phyloP scores from a whole-genome alignment of 2,113 vertebrate species.

The Etheostoma cragini region DNA sequence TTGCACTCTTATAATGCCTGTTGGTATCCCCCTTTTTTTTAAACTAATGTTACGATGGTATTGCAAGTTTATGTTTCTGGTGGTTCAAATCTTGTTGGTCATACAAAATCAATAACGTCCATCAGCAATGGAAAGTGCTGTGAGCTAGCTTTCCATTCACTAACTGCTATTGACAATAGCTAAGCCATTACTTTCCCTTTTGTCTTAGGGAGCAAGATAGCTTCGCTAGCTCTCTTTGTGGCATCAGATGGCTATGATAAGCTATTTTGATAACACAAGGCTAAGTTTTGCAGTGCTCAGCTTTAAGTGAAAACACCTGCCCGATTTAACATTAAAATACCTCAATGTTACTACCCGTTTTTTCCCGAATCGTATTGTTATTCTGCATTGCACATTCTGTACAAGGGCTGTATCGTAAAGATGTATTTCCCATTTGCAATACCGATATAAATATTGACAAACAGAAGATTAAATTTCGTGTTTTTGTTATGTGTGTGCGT shows the following conservation, averaged over 20 bases:
- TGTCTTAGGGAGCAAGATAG: constrained; percentile 77
- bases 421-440: not conserved
- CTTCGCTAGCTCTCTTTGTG: constrained; percentile 77
- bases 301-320: not conserved
- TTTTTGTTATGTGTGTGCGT: not conserved
- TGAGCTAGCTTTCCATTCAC: constrained; percentile 41
- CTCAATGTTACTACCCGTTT: not conserved
- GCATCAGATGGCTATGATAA: constrained; percentile 63
- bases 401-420: not conserved
- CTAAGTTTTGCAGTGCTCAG: constrained; percentile 27
- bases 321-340: constrained; percentile 5
- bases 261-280: constrained; percentile 37
- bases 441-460: not conserved
- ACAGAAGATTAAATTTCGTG: not conserved
- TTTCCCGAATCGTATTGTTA: constrained; percentile 8
- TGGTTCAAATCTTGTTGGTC: not conserved
- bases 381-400: constrained; percentile 17
- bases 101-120: not conserved
- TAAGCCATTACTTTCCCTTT: constrained; percentile 83
- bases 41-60: constrained; percentile 33
- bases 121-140: constrained; percentile 29
- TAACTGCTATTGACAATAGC: constrained; percentile 76
- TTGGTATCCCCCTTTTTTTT: constrained; percentile 29
- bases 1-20: constrained; percentile 68
- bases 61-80: constrained; percentile 24